phyloP scores from a whole-genome alignment of 1,140 invertebrate genomes.

The Cyrtorhinus lividipennis region DNA sequence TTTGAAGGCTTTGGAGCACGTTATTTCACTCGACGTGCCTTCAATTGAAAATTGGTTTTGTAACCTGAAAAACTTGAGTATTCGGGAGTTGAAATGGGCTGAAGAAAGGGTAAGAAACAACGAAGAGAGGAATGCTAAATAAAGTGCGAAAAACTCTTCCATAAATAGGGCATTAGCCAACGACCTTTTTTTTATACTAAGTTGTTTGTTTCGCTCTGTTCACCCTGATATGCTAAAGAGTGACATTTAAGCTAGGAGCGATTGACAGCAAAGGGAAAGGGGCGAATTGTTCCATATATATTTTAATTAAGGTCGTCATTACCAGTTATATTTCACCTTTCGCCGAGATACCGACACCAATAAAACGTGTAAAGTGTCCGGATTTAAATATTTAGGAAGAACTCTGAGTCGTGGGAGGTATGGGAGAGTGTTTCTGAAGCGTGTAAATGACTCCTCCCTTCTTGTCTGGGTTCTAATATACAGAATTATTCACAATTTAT shows the following conservation, averaged over 20 bases:
- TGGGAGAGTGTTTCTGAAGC: neutral
- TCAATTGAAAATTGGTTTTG: no score
- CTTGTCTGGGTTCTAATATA: neutral
- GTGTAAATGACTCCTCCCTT: neutral
- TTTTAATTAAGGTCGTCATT: slow-evolving; percentile 16
- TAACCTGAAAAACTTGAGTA: no score
- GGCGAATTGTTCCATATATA: slow-evolving; percentile 13
- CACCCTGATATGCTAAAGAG: slow-evolving; percentile 12
- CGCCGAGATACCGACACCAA: neutral
- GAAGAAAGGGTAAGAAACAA: no score
- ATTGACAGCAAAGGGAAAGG: neutral
- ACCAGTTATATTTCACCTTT: slow-evolving; percentile 14
- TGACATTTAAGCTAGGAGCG: slow-evolving; percentile 3
- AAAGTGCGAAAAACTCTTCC: neutral
- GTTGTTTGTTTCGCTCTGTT: neutral
- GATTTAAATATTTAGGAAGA: slow-evolving; percentile 9
- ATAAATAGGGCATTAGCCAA: neutral
- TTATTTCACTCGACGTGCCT: no score
- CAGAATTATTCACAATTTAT: slow-evolving; percentile 11
- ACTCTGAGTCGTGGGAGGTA: neutral
- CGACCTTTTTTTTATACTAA: neutral
- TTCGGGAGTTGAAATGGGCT: no score
- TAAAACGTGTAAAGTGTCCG: slow-evolving; percentile 1
- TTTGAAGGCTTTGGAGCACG: no score
- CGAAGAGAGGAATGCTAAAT: neutral